Conservation (phyloP, 1,140 invertebrate species). For the Coptotermes formosanus region DNA sequence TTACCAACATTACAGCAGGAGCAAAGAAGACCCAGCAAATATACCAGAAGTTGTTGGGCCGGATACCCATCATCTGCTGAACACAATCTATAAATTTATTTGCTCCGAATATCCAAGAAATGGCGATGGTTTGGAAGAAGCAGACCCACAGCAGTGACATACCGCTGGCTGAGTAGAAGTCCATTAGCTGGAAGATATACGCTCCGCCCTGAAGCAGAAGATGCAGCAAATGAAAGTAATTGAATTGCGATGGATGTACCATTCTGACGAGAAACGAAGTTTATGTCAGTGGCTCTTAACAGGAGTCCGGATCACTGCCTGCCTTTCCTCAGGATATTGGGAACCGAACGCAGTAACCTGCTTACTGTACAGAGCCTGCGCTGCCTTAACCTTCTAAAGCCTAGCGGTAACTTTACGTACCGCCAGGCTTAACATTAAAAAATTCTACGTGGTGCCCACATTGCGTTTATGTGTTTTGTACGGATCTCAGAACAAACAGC, state of each 20-base stretch:
- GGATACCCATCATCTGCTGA: slow-evolving; percentile 65
- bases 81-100: slow-evolving; percentile 61
- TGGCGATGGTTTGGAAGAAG: slow-evolving; percentile 65
- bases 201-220: slow-evolving; percentile 57
- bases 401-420: too few species aligned
- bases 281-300: too few species aligned
- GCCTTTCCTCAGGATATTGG: too few species aligned
- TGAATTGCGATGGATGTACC: not conserved
- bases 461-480: too few species aligned
- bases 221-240: not conserved
- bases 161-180: slow-evolving; percentile 68
- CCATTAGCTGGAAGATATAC: slow-evolving; percentile 71
- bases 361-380: too few species aligned
- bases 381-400: too few species aligned
- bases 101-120: slow-evolving; percentile 67
- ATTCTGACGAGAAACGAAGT: too few species aligned
- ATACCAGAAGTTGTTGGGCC: slow-evolving; percentile 59
- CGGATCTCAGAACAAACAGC: too few species aligned
- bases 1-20: slow-evolving; percentile 61
- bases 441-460: too few species aligned
- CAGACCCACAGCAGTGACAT: slow-evolving; percentile 67
- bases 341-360: too few species aligned
- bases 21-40: slow-evolving; percentile 63
- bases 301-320: too few species aligned
- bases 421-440: too few species aligned